Evolutionary conservation across 2,888 invertebrate species (phyloP).

Genomic region (Diogma glabrata): DNA sequence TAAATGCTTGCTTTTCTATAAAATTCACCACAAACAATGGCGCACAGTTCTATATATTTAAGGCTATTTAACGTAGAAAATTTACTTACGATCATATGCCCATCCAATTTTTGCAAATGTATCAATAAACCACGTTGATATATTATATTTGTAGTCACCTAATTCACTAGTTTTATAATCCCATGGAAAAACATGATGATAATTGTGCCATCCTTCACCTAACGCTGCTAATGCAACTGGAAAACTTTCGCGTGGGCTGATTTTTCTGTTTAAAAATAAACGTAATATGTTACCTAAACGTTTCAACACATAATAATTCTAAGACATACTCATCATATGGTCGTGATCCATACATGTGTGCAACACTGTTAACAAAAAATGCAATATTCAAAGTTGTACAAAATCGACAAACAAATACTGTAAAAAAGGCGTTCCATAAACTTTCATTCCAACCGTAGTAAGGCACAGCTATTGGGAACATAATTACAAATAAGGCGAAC

Average conservation of each 20-base stretch:
- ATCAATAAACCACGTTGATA: conserved; percentile 72
- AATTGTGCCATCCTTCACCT: conserved; percentile 78
- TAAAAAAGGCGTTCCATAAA: conserved; percentile 65
- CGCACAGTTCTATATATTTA: too few species aligned
- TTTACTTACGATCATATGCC: conserved; percentile 64
- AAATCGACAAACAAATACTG: conserved; percentile 75
- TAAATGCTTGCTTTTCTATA: too few species aligned
- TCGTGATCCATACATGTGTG: conserved; percentile 85
- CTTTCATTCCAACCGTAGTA: conserved; percentile 75
- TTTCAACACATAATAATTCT: too few species aligned
- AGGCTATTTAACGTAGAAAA: too few species aligned
- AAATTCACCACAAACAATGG: too few species aligned
- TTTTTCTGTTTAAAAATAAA: conserved; percentile 41
- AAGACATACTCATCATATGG: conserved; percentile 72
- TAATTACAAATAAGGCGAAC: conserved; percentile 54
- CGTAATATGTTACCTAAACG: conserved; percentile 7
- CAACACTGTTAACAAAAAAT: conserved; percentile 89
- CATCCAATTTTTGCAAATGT: conserved; percentile 65
- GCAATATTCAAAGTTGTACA: conserved; percentile 79
- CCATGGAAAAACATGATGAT: conserved; percentile 65
- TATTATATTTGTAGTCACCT: conserved; percentile 51
- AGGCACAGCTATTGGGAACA: conserved; percentile 64
- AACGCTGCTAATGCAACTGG: conserved; percentile 62
- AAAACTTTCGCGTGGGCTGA: conserved; percentile 60
- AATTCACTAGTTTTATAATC: conserved; percentile 57